Percentiles rank a stretch among this genome's conserved stretches.
phyloP scores from a whole-genome alignment of 2,797 vertebrate species.

The Microchirus variegatus region DNA sequence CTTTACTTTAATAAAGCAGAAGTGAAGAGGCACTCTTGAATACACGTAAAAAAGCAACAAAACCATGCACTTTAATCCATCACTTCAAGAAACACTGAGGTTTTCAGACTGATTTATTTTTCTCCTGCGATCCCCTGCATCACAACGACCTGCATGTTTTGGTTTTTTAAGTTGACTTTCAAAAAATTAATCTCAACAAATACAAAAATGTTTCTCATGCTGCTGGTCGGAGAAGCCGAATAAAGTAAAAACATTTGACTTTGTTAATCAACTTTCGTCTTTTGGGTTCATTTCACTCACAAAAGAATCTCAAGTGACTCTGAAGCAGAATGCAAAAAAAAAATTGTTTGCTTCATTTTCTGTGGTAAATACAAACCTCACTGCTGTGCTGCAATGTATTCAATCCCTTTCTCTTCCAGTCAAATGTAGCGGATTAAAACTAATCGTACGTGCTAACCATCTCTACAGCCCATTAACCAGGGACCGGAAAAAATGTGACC shows the following conservation, averaged over 20 bases:
- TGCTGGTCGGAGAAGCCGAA: conserved; percentile 26
- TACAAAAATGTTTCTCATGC: conserved; percentile 24
- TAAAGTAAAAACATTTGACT: conserved; percentile 47
- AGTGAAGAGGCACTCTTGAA: not conserved
- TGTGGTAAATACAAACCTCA: conserved; percentile 53
- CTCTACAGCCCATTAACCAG: conserved; percentile 81
- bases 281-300: conserved; percentile 13
- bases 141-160: conserved; percentile 7
- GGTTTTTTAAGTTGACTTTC: conserved; percentile 23
- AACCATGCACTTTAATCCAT: conserved; percentile 27
- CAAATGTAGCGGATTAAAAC: conserved; percentile 82
- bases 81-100: conserved; percentile 11
- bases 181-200: conserved; percentile 15
- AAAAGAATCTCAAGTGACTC: conserved; percentile 13
- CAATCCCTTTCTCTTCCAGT: conserved; percentile 67
- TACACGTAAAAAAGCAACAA: not conserved
- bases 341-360: conserved; percentile 48
- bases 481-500: conserved; percentile 77
- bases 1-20: not conserved
- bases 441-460: conserved; percentile 81
- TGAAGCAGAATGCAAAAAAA: not conserved
- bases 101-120: conserved; percentile 4
- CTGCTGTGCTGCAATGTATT: conserved; percentile 70
- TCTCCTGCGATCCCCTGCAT: conserved; percentile 4
- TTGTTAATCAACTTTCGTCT: conserved; percentile 19